These are phyloP conservation scores for Drosophila neocordata DNA, from an alignment of 1,140 invertebrate species.

Conservation along the genomic window DNA sequence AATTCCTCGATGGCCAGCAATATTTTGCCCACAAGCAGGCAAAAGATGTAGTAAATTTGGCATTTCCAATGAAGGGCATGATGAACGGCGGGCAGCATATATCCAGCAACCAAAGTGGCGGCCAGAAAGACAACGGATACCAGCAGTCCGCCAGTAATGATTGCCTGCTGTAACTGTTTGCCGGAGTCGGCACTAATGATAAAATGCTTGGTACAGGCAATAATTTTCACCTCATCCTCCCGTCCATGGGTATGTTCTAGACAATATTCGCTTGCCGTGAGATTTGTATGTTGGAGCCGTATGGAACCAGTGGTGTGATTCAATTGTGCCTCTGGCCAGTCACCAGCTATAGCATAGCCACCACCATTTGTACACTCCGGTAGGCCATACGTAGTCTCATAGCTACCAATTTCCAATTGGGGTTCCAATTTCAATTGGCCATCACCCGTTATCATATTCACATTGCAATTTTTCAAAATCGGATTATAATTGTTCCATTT, in stretches of 20 bases:
- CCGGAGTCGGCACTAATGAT: constrained; percentile 41
- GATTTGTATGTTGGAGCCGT: constrained; percentile 50
- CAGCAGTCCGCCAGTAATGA: constrained; percentile 89
- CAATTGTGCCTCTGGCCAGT: constrained; percentile 78
- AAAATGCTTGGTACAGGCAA: constrained; percentile 86
- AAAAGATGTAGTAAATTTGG: constrained; percentile 91
- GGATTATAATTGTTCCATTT: constrained; percentile 85
- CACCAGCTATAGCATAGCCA: constrained; percentile 84
- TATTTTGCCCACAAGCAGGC: constrained; percentile 90
- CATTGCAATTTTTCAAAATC: constrained; percentile 82
- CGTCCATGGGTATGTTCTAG: constrained; percentile 68
- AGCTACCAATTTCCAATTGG: constrained; percentile 43
- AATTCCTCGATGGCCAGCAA: constrained; percentile 86
- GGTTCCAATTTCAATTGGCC: constrained; percentile 44
- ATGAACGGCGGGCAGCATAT: constrained; percentile 90
- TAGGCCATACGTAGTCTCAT: constrained; percentile 69
- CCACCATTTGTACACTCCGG: constrained; percentile 83
- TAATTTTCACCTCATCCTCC: constrained; percentile 84
- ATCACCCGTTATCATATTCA: constrained; percentile 13
- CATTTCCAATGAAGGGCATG: constrained; percentile 93
- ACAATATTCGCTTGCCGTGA: constrained; percentile 62
- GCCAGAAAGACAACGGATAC: constrained; percentile 90
- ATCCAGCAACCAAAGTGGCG: constrained; percentile 89
- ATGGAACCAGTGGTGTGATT: constrained; percentile 47
- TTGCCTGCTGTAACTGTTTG: constrained; percentile 85